phyloP scores from a whole-genome alignment of 2,113 vertebrate genomes.

The Oreochromis spilurus region DNA sequence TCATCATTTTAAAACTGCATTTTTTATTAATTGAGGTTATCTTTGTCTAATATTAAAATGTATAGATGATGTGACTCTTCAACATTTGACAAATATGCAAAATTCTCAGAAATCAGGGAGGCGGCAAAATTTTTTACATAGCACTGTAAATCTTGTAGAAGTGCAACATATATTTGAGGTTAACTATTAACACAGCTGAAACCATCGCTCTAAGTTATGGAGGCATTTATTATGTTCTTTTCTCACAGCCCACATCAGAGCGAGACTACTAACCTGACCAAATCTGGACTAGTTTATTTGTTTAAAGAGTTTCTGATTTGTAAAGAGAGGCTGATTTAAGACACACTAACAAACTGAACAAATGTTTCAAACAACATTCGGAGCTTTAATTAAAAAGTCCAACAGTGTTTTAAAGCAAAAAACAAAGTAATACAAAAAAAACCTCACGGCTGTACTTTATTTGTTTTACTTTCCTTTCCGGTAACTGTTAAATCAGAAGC shows the following conservation, averaged over 20 bases:
- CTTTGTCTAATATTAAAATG: not conserved
- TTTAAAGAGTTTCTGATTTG: not conserved
- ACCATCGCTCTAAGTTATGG: not conserved
- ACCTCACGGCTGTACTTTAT: not conserved
- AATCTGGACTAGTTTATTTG: not conserved
- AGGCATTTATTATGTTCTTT: not conserved
- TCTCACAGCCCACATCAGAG: not conserved
- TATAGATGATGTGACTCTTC: not conserved
- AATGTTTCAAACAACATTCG: not conserved
- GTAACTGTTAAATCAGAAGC: not conserved
- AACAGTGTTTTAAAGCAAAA: not conserved
- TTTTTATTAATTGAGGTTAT: not conserved
- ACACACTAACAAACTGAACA: not conserved
- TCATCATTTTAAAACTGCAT: not conserved
- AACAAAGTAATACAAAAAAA: not conserved
- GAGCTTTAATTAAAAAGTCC: not conserved
- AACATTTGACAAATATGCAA: not conserved
- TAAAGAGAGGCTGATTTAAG: not conserved
- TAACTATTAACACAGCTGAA: not conserved
- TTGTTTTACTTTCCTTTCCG: not conserved
- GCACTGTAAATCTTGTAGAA: not conserved
- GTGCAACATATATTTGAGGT: not conserved
- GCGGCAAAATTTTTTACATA: not conserved
- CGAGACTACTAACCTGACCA: not conserved
- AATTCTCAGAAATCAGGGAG: not conserved